These are phyloP conservation scores for Lepidurus couesii DNA, from an alignment of 1,140 invertebrate species.

Conservation along the genomic window DNA sequence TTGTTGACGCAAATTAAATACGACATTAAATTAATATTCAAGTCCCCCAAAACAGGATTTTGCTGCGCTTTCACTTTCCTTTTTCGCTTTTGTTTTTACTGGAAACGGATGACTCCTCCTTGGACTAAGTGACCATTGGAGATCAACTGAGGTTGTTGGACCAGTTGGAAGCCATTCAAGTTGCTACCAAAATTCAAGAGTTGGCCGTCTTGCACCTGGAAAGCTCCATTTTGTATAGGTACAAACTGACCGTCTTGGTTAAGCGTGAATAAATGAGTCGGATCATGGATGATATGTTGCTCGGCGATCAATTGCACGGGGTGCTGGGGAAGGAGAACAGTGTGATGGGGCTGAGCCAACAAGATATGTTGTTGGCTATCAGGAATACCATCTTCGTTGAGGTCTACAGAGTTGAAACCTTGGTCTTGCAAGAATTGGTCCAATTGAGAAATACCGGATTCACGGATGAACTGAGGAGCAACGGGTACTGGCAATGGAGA, in stretches of 20 bases:
- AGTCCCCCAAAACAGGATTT: neutral
- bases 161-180: neutral
- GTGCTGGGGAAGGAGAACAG: neutral
- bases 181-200: neutral
- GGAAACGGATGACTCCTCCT: neutral
- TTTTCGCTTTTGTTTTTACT: neutral
- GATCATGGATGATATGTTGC: neutral
- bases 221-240: neutral
- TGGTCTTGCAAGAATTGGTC: slow-evolving; percentile 29
- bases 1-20: neutral
- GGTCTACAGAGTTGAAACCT: slow-evolving; percentile 30
- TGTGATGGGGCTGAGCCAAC: neutral
- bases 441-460: neutral
- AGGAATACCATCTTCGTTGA: slow-evolving; percentile 34
- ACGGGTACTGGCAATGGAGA: neutral
- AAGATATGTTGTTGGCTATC: slow-evolving; percentile 1
- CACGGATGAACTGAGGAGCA: neutral
- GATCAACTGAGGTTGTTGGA: neutral
- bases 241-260: neutral
- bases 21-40: neutral
- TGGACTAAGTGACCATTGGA: too few species aligned
- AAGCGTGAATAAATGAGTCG: neutral
- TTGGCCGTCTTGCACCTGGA: neutral
- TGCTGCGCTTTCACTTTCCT: neutral
- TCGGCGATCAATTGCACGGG: neutral